Evolutionary conservation across 2,113 vertebrate genomes (phyloP).

Genomic region (Balaeniceps rex): DNA sequence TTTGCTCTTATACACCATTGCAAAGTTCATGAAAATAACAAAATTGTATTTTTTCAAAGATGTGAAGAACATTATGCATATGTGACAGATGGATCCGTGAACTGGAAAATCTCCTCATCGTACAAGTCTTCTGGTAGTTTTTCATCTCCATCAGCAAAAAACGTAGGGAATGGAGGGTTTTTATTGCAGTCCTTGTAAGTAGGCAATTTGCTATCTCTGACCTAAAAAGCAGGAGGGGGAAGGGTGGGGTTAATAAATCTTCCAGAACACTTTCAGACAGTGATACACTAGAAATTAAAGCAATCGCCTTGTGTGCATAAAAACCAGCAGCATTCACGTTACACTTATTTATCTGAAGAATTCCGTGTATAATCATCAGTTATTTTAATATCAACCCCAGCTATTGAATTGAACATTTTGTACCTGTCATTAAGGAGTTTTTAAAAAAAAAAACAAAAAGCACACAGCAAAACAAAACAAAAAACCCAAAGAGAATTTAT

Average conservation of each 20-base stretch:
- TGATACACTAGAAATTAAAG: neutral
- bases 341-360: neutral
- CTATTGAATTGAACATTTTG: neutral
- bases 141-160: constrained; percentile 87
- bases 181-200: constrained; percentile 63
- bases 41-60: neutral
- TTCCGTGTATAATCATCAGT: neutral
- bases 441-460: neutral
- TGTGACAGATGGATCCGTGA: constrained; percentile 77
- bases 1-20: neutral
- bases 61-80: constrained; percentile 43
- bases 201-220: constrained; percentile 81
- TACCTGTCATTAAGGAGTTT: neutral
- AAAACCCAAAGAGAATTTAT: neutral
- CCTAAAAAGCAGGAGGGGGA: constrained; percentile 61
- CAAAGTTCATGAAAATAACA: neutral
- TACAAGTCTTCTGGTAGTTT: constrained; percentile 89
- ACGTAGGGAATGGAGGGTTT: constrained; percentile 89
- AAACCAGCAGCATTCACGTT: neutral
- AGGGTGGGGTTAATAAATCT: neutral
- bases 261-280: neutral
- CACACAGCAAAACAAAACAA: neutral
- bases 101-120: constrained; percentile 82
- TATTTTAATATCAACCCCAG: neutral
- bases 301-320: neutral